phyloP scores from a whole-genome alignment of 2,888 invertebrate genomes.

The Cepaea hortensis region DNA sequence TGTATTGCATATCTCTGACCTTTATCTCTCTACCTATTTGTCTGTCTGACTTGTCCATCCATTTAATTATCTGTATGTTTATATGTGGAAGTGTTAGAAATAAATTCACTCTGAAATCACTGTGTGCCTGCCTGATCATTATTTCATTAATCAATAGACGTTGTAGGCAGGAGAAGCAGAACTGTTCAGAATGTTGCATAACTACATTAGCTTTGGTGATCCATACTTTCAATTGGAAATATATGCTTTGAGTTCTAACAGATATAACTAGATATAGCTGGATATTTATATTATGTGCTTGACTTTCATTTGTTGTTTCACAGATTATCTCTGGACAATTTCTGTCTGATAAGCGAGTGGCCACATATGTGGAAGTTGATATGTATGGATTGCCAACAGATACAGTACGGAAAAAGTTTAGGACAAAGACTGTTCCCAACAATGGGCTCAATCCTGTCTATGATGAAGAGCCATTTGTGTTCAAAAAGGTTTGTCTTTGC shows the following conservation, averaged over 20 bases:
- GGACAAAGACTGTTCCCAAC: conserved; percentile 89
- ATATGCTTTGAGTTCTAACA: background rate
- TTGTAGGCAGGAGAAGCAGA: background rate
- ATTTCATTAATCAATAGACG: background rate
- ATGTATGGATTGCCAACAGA: conserved; percentile 98
- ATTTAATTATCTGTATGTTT: background rate
- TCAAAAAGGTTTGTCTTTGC: conserved; percentile 86
- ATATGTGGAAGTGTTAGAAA: background rate
- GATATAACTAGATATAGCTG: background rate
- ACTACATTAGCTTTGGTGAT: too few relatives aligned
- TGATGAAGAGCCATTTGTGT: conserved; percentile 94
- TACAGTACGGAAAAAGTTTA: conserved; percentile 88
- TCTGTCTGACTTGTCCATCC: background rate
- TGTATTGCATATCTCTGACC: background rate
- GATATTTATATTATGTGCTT: background rate
- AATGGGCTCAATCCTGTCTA: conserved; percentile 97
- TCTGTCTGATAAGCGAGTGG: conserved; percentile 91
- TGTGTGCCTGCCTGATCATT: background rate
- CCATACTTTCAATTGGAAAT: too few relatives aligned
- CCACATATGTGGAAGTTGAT: conserved; percentile 97
- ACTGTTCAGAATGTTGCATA: background rate
- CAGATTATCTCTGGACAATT: conserved; percentile 94
- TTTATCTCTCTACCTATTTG: background rate
- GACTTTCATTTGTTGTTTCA: conserved; percentile 30
- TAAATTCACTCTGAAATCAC: background rate